phyloP scores from a whole-genome alignment of 2,888 invertebrate genomes.

The Ashinkailepas kermadecensis region DNA sequence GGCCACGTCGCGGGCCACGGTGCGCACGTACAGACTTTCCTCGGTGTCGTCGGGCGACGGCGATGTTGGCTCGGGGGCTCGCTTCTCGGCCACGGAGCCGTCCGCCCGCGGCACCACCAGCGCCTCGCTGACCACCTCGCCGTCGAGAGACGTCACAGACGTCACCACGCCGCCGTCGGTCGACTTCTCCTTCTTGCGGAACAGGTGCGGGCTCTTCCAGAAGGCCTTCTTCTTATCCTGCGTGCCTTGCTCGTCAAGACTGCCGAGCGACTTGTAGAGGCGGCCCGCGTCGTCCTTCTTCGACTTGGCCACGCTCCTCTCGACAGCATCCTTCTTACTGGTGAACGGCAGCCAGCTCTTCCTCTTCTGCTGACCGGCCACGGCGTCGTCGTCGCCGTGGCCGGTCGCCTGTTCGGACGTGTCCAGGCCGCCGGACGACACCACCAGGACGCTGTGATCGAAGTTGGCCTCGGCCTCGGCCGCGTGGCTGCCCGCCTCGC shows the following conservation, averaged over 20 bases:
- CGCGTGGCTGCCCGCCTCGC: neutral
- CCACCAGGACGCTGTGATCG: neutral
- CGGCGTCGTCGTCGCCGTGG: neutral
- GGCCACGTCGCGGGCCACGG: neutral
- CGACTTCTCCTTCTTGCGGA: neutral
- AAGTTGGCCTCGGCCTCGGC: neutral
- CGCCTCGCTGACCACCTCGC: neutral
- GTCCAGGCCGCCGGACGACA: neutral
- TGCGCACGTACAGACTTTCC: constrained; percentile 4
- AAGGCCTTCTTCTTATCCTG: neutral
- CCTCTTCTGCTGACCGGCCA: neutral
- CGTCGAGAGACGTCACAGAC: neutral
- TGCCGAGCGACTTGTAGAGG: neutral
- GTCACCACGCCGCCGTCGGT: neutral
- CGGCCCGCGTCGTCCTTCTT: neutral
- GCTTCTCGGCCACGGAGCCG: neutral
- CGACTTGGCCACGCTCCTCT: neutral
- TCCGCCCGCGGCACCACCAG: neutral
- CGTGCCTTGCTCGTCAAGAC: neutral
- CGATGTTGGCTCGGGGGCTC: neutral
- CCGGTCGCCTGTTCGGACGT: neutral
- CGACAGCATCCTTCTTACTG: neutral
- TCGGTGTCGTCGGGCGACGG: neutral
- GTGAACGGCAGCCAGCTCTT: constrained; percentile 3
- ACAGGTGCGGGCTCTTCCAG: constrained; percentile 1